A percentile compares a stretch with the other conserved stretches of the same genome.
phyloP scores from a whole-genome alignment of 2,888 invertebrate genomes.

The Drepanosiphum platanoidis region DNA sequence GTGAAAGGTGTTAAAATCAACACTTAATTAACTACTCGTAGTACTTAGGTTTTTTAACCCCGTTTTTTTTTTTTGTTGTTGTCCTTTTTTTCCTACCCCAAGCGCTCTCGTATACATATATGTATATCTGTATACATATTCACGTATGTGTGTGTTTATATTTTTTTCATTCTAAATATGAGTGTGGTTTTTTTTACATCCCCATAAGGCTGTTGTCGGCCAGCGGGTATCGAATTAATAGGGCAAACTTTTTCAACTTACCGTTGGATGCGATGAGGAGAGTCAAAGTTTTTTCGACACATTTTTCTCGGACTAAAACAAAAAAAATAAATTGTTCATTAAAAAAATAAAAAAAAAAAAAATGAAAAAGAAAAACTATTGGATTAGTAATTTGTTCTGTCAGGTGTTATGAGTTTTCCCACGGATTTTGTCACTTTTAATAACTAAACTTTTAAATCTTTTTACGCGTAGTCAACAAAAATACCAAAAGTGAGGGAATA shows the following conservation, averaged over 20 bases:
- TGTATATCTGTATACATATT: not conserved
- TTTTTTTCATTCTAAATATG: constrained; percentile 47
- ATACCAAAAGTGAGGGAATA: not conserved
- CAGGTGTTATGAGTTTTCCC: not conserved
- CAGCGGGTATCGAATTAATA: constrained; percentile 49
- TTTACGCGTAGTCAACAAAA: constrained; percentile 15
- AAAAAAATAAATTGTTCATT: constrained; percentile 52
- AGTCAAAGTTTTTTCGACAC: constrained; percentile 47
- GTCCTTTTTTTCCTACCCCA: constrained; percentile 48
- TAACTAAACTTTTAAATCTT: constrained; percentile 37
- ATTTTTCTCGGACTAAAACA: not conserved
- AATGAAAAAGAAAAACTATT: constrained; percentile 9
- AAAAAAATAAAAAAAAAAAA: constrained; percentile 7
- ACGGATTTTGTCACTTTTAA: constrained; percentile 53
- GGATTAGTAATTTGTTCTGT: constrained; percentile 53
- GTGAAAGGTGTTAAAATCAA: constrained; percentile 60
- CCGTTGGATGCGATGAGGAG: not conserved
- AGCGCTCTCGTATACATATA: not conserved
- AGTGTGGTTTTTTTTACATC: constrained; percentile 42
- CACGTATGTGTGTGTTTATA: not conserved
- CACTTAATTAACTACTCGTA: constrained; percentile 59
- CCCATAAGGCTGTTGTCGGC: constrained; percentile 1
- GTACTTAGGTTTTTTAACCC: constrained; percentile 57
- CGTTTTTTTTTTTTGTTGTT: constrained; percentile 35
- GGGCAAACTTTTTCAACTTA: constrained; percentile 51